Conservation (phyloP, 2,113 vertebrate species). For the Herpetotheres cachinnans region DNA sequence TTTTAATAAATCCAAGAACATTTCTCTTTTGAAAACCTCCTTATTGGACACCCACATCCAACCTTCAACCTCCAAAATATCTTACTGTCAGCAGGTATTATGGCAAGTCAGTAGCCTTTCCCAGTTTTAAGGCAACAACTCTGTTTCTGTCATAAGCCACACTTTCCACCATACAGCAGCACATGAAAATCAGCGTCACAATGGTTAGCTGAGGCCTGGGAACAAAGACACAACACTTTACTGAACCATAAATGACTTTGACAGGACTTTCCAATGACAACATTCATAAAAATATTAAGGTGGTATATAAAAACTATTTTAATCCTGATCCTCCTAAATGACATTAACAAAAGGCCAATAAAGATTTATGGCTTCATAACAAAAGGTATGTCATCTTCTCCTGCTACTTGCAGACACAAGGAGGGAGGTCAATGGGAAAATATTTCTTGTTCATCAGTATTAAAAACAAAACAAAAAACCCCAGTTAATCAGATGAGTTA, state of each 20-base stretch:
- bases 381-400: background rate
- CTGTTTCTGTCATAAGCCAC: background rate
- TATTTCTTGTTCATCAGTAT: background rate
- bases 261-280: background rate
- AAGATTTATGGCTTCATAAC: background rate
- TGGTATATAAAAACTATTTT: background rate
- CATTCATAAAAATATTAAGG: background rate
- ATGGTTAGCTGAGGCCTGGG: background rate
- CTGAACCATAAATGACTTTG: background rate
- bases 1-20: slow-evolving; percentile 1
- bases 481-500: slow-evolving; percentile 10
- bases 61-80: background rate
- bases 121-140: background rate
- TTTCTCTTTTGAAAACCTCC: background rate
- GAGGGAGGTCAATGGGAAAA: background rate
- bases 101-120: background rate
- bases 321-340: background rate
- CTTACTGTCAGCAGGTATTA: background rate
- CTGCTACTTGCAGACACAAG: background rate
- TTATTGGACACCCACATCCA: background rate
- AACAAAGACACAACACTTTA: background rate
- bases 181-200: background rate
- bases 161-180: background rate
- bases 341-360: background rate
- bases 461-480: background rate